Percentiles rank a stretch among this genome's conserved stretches.
Conservation (phyloP, 1,140 invertebrate genomes). For the Aethina tumida region DNA sequence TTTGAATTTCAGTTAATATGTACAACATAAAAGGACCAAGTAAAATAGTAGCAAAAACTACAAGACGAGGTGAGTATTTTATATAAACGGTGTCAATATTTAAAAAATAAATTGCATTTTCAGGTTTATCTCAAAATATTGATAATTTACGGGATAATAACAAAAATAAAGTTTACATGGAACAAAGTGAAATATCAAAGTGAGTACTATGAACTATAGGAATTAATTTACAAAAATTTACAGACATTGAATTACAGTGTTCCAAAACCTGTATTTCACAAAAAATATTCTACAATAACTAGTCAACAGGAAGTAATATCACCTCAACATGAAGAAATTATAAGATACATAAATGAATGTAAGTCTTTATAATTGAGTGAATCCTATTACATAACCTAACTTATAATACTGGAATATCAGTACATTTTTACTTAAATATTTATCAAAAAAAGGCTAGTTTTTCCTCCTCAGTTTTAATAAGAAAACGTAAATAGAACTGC, state of each 20-base stretch:
- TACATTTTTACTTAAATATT: no score
- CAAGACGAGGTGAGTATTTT: conserved; percentile 55
- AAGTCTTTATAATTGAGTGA: conserved; percentile 9
- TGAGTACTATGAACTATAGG: conserved; percentile 16
- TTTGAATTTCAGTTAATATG: no score
- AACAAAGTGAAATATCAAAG: conserved; percentile 7
- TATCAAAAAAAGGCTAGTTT: no score
- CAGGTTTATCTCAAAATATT: conserved; percentile 40
- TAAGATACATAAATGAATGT: conserved; percentile 37
- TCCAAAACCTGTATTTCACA: conserved; percentile 40
- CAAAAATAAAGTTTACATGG: conserved; percentile 10
- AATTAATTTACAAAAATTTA: neutral
- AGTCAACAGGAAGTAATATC: conserved; percentile 31
- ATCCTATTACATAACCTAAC: no score
- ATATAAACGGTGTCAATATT: conserved; percentile 9
- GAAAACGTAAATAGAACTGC: no score
- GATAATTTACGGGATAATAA: conserved; percentile 28
- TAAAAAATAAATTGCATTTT: conserved; percentile 13
- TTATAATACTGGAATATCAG: no score
- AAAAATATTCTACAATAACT: conserved; percentile 29
- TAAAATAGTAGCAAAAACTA: conserved; percentile 74
- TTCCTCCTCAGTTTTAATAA: no score
- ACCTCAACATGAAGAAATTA: conserved; percentile 41
- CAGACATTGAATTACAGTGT: conserved; percentile 28
- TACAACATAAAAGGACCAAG: conserved; percentile 78